Percentiles rank a stretch among this genome's conserved stretches.
Evolutionary conservation across 1,140 invertebrate genomes (phyloP).

Genomic region (Xylocopa sonorina): DNA sequence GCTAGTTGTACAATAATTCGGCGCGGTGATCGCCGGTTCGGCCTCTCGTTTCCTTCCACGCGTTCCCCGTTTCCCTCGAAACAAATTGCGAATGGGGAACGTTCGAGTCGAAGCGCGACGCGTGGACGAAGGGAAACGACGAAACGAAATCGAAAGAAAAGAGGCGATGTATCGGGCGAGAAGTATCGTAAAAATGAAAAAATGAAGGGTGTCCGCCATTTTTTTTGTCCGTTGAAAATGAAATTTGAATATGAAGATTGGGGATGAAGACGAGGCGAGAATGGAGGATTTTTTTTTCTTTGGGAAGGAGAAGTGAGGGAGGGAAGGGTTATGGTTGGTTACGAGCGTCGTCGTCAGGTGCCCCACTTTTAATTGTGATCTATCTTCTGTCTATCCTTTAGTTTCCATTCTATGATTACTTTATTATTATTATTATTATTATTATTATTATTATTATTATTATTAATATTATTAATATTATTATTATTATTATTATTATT

Average conservation of each 20-base stretch:
- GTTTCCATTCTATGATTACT: constrained; percentile 73
- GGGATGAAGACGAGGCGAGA: not conserved
- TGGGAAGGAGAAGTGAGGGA: too few relatives aligned
- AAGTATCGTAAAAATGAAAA: not conserved
- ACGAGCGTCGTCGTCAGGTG: constrained; percentile 61
- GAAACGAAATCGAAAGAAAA: too few relatives aligned
- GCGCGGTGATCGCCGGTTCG: not conserved
- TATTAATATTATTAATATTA: constrained; percentile 75
- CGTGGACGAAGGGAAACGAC: too few relatives aligned
- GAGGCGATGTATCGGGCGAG: not conserved
- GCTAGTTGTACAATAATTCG: not conserved
- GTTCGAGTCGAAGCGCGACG: not conserved
- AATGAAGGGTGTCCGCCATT: too few relatives aligned
- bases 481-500: constrained; percentile 68
- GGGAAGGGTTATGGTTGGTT: constrained; percentile 18
- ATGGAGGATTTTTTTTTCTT: constrained; percentile 28
- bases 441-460: too few relatives aligned
- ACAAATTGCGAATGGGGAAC: not conserved
- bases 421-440: constrained; percentile 74
- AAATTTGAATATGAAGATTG: constrained; percentile 3
- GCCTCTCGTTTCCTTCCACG: not conserved
- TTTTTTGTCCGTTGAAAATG: constrained; percentile 2
- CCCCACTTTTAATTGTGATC: constrained; percentile 78
- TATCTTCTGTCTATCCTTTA: constrained; percentile 73
- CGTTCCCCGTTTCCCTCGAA: not conserved